Base-by-base conservation (phyloP, 2,888 invertebrate genomes). In the Ecdyonurus torrentis region DNA sequence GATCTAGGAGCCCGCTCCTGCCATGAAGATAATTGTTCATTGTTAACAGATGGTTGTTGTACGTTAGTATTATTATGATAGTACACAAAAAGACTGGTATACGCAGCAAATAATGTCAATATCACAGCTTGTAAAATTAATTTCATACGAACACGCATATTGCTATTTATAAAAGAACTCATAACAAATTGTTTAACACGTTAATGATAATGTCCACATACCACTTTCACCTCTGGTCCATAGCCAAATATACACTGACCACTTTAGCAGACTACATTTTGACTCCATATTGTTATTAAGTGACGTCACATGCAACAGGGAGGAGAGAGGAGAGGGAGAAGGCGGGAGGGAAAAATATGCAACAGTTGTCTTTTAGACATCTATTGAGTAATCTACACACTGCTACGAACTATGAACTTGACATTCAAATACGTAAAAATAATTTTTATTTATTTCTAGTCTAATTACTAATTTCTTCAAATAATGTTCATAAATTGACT, bases 1-100 rank as follows among this genome's bases (percentile, higher is more conserved):
- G 70, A 70, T 23, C 69, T 63, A 10, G 69, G 70, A 2, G 69
- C 69, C 60, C 70, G 61, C 64, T 70, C 70, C 65, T 69, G 71
- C 70, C 69, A 74, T 55, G 55, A 55, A 22, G 55, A 55, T 5
- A 22, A 20, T 5, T 22, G 19, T 18, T 55, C 22, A 5, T 18
- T 20, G 20, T 7, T 22, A n/a, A 7, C 55, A 18, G 55, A 22
- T 55, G 55, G 55, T 22, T 20, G 55, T 7, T 7, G 50, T 7
- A 50, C 10, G 50, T 18, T 50, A 18, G 10, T 7, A n/a, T n/a
- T n/a, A n/a, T n/a, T 15, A 37, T 37, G 5, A 37, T 37, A 10
- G 55, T 55, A 55, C 10, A 55, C 7, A 55, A 5, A 55, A 5
- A 55, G 55, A 7, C 7, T 55, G 10, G 55, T 20, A 7, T 20